Conservation (phyloP, 2,113 vertebrate species). For the Sterrhoptilus dennistouni region DNA sequence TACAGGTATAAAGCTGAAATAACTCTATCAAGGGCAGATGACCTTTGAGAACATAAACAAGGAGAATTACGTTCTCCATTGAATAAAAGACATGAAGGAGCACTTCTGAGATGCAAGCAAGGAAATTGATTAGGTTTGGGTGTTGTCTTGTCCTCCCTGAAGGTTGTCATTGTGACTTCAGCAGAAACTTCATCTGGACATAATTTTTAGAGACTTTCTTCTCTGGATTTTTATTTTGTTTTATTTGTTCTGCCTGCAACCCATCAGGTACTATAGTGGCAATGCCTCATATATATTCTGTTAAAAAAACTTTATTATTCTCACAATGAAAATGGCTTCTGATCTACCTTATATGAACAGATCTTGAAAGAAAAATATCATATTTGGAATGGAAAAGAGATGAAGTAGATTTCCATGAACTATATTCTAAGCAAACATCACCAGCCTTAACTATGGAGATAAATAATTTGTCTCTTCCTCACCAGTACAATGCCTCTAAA, state of each 20-base stretch:
- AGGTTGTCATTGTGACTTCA: neutral
- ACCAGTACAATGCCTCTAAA: neutral
- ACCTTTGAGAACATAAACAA: conserved; percentile 17
- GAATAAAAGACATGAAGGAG: conserved; percentile 3
- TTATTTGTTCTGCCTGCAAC: neutral
- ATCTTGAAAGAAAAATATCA: neutral
- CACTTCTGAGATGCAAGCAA: neutral
- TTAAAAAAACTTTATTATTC: neutral
- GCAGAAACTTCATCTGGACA: neutral
- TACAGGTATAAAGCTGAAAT: conserved; percentile 23
- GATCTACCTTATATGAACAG: neutral
- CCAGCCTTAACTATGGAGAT: neutral
- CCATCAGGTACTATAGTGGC: neutral
- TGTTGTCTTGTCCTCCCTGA: neutral
- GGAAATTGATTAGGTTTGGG: neutral
- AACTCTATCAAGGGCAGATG: conserved; percentile 23
- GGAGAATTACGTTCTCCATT: neutral
- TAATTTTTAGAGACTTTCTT: neutral
- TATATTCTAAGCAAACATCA: neutral
- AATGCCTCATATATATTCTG: neutral
- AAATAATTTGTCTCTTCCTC: neutral
- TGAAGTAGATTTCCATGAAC: neutral
- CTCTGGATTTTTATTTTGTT: neutral
- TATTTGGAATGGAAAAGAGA: neutral
- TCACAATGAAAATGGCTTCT: neutral